Conservation (phyloP, 1,140 invertebrate species). For the Pseudobourletiella spinata region DNA sequence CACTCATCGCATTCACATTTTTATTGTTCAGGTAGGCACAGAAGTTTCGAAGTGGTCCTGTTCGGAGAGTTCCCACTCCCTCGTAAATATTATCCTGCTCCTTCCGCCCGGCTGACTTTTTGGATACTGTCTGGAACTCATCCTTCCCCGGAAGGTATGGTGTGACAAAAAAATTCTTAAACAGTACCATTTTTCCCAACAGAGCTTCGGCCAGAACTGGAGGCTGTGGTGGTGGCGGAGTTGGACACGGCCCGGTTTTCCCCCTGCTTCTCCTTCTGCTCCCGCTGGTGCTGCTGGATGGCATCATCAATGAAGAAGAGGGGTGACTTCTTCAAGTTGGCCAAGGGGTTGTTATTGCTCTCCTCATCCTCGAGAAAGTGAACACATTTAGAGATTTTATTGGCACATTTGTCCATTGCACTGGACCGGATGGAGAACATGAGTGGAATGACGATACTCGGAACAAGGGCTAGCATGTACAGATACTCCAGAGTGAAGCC, state of each 20-base stretch:
- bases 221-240: background rate
- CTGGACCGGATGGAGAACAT: conserved; percentile 31
- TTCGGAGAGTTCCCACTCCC: conserved; percentile 2
- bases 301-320: conserved; percentile 28
- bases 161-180: conserved; percentile 1
- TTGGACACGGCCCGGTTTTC: background rate
- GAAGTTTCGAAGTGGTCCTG: conserved; percentile 14
- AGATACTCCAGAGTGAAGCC: conserved; percentile 31
- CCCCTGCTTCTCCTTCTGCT: conserved; percentile 1
- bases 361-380: conserved; percentile 8
- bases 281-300: conserved; percentile 1
- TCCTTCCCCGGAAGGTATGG: background rate
- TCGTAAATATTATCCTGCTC: too few species aligned
- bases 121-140: too few species aligned
- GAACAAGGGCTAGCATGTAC: conserved; percentile 31
- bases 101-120: too few species aligned
- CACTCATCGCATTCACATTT: background rate
- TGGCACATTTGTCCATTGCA: conserved; percentile 25
- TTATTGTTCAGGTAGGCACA: conserved; percentile 19
- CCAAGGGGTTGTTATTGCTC: conserved; percentile 10
- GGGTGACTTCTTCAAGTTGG: conserved; percentile 17
- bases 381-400: conserved; percentile 24
- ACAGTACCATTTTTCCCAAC: background rate
- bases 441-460: conserved; percentile 28
- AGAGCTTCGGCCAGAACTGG: background rate